A percentile compares a stretch with the other conserved stretches of the same genome.
These are phyloP conservation scores for Neocloeon triangulifer DNA, from an alignment of 1,140 invertebrate species.

Conservation along the genomic window DNA sequence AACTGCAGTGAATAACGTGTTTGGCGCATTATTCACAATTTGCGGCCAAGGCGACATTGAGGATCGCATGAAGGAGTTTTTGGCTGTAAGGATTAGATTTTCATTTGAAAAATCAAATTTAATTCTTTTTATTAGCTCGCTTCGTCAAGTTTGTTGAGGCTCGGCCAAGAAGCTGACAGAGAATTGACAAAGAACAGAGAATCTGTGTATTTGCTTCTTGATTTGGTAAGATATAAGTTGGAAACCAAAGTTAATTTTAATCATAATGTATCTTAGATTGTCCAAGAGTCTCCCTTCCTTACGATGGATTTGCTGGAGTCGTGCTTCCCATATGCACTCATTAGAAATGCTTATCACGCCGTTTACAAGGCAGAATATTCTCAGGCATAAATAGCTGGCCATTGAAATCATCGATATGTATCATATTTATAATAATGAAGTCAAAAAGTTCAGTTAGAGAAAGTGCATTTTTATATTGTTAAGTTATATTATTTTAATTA, in stretches of 20 bases:
- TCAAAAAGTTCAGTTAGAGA: no score
- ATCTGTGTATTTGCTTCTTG: conserved; percentile 84
- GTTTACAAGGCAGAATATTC: conserved; percentile 71
- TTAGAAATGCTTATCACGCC: conserved; percentile 89
- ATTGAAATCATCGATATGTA: no score
- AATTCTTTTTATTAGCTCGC: no score
- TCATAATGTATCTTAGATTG: conserved; percentile 63
- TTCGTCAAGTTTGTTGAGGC: conserved; percentile 77
- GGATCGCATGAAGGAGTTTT: conserved; percentile 93
- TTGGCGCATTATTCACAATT: conserved; percentile 88
- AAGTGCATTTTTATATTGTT: no score
- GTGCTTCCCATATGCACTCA: conserved; percentile 91
- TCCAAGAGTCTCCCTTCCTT: conserved; percentile 90
- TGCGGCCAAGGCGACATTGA: conserved; percentile 89
- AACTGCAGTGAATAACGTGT: conserved; percentile 88
- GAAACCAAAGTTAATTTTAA: not conserved
- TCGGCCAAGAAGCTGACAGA: conserved; percentile 89
- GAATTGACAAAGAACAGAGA: conserved; percentile 84
- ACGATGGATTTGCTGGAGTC: conserved; percentile 96
- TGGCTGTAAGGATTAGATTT: conserved; percentile 46
- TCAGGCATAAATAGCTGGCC: conserved; percentile 8
- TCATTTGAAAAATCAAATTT: no score
- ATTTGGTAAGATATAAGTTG: conserved; percentile 27
- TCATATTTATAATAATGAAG: no score
- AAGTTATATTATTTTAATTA: no score